Conservation (phyloP, 2,797 vertebrate species). For the Jordanella pulchra region DNA sequence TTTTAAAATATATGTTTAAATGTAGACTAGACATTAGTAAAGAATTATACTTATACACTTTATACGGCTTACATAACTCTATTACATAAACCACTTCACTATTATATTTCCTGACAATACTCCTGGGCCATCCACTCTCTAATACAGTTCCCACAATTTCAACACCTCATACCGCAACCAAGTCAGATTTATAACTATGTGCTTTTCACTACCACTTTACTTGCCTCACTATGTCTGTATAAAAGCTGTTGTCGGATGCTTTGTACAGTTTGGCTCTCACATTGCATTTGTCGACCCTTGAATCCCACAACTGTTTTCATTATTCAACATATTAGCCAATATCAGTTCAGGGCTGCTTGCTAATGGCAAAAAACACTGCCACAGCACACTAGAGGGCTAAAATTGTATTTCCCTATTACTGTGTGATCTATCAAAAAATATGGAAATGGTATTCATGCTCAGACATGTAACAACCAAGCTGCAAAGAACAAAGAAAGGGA, state of each 20-base stretch:
- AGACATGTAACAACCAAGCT: constrained; percentile 65
- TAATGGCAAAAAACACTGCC: constrained; percentile 57
- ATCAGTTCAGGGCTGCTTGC: constrained; percentile 52
- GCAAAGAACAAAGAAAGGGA: constrained; percentile 49
- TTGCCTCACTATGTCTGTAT: constrained; percentile 30
- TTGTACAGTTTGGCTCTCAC: constrained; percentile 39
- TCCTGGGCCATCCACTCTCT: constrained; percentile 63
- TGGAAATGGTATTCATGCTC: constrained; percentile 67
- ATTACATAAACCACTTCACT: constrained; percentile 46
- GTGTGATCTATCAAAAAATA: constrained; percentile 57
- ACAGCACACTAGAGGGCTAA: constrained; percentile 40
- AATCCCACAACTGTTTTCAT: constrained; percentile 51
- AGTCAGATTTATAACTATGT: constrained; percentile 61
- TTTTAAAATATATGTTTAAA: neutral
- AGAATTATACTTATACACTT: constrained; percentile 8
- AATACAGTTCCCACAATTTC: constrained; percentile 48
- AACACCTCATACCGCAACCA: constrained; percentile 43
- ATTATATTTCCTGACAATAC: constrained; percentile 51
- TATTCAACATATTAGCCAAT: constrained; percentile 62
- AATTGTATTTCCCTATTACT: constrained; percentile 60
- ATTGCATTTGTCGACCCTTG: constrained; percentile 67
- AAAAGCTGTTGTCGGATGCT: constrained; percentile 28
- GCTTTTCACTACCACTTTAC: constrained; percentile 41
- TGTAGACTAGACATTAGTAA: constrained; percentile 18
- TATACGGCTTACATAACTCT: constrained; percentile 36